phyloP scores from a whole-genome alignment of 2,113 vertebrate genomes.

The Engystomops pustulosus region DNA sequence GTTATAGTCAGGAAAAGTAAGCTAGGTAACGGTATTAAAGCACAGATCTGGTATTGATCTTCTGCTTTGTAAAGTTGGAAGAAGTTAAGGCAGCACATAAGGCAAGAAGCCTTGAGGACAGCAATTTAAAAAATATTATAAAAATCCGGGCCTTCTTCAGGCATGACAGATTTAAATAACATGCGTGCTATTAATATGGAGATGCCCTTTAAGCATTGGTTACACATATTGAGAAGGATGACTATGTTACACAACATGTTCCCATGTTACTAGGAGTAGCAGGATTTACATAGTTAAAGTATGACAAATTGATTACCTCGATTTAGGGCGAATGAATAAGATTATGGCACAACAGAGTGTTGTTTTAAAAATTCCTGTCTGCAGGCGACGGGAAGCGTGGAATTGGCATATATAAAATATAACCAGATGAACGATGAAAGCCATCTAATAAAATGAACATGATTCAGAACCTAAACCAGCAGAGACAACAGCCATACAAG shows the following conservation, averaged over 20 bases:
- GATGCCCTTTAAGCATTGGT: slow-evolving; percentile 3
- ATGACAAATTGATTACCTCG: slow-evolving; percentile 58
- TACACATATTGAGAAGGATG: slow-evolving; percentile 2
- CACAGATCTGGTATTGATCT: neutral
- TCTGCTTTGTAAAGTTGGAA: neutral
- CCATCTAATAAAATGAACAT: slow-evolving; percentile 28
- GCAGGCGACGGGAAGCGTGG: slow-evolving; percentile 27
- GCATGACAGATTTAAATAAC: neutral
- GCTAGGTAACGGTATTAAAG: neutral
- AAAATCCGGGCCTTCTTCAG: neutral
- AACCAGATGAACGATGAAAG: slow-evolving; percentile 51
- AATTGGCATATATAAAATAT: slow-evolving; percentile 26
- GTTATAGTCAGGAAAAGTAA: neutral
- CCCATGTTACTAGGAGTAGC: neutral
- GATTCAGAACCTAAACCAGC: slow-evolving; percentile 6
- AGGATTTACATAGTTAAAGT: slow-evolving; percentile 43
- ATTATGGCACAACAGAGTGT: slow-evolving; percentile 27
- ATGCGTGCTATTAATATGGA: neutral
- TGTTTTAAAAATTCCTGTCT: slow-evolving; percentile 51
- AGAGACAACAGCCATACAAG: slow-evolving; percentile 13
- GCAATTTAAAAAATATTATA: neutral
- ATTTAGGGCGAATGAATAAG: slow-evolving; percentile 32
- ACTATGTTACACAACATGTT: neutral
- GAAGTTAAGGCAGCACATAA: neutral
- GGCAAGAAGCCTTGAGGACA: neutral